Percentiles rank a stretch among this genome's conserved stretches.
Conservation (phyloP, 2,888 invertebrate species). For the Philopedon plagiatum region DNA sequence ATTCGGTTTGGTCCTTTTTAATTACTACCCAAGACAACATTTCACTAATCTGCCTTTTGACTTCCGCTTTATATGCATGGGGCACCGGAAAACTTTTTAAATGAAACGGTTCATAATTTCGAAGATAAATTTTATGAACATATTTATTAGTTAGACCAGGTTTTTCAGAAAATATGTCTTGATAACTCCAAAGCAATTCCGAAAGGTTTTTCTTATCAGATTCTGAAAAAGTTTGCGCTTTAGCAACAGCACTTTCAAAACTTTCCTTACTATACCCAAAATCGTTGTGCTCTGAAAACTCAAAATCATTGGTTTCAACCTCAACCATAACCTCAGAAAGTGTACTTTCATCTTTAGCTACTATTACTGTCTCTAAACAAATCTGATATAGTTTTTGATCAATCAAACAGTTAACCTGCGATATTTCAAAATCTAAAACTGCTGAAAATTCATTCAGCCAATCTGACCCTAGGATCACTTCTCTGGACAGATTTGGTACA, state of each 20-base stretch:
- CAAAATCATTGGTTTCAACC: not conserved
- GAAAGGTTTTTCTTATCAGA: constrained; percentile 5
- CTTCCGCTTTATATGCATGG: constrained; percentile 9
- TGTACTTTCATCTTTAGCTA: not conserved
- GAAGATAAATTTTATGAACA: constrained; percentile 20
- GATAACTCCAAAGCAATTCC: constrained; percentile 1
- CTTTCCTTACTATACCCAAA: not conserved
- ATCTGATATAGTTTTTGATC: not conserved
- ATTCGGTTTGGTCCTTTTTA: constrained; percentile 20
- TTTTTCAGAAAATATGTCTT: constrained; percentile 27
- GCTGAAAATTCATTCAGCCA: not conserved
- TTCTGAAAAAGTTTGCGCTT: not conserved
- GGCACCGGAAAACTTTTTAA: constrained; percentile 30
- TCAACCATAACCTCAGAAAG: not conserved
- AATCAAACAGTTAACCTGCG: not conserved
- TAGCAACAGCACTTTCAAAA: not conserved
- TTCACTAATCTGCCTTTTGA: constrained; percentile 26
- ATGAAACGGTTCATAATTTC: constrained; percentile 37
- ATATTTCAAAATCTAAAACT: not conserved
- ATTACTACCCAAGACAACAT: constrained; percentile 43
- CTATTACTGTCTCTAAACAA: not conserved
- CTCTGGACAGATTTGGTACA: constrained; percentile 21
- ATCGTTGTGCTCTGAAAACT: not conserved
- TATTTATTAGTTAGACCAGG: constrained; percentile 22
- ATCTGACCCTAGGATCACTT: not conserved